Evolutionary conservation across 2,888 invertebrate genomes (phyloP), one percentile per base, ranked within the genome.

Genomic region (Meliscaeva auricollis): DNA sequence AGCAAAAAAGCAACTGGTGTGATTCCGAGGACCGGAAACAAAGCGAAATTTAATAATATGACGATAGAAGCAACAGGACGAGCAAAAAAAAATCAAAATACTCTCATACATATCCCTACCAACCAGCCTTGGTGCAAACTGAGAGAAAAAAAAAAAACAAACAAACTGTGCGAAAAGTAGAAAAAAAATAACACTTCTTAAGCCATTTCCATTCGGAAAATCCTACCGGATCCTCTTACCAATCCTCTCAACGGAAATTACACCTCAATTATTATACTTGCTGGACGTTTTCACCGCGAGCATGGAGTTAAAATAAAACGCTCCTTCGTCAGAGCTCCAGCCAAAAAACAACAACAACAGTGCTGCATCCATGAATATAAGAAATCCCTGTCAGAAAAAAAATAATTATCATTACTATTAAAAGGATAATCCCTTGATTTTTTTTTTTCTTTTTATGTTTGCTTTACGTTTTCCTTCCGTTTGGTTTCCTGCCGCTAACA

Each of bases 381-480:
- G 62, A 85, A 84, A 84, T 84, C 84, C 80, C 68, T 84, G 75
- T 66, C 72, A 76, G 74, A 75, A 77, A 83, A 62, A 74, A 83
- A 83, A 81, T 84, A 84, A 87, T 87, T 87, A 87, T 87, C 87
- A 81, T 87, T 82, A 87, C 87, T 87, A 82, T 87, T 87, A 87
- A 87, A 87, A 87, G 87, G 87, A 87, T 87, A 87, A 87, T 87
- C 87, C 87, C 82, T 87, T 82, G 72, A 78, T 70, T 74, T 81
- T 76, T 80, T 76, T 79, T 70, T 77, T 66, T 7, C 48, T 52
- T 68, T 85, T 80, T 76, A 76, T 87, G 74, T 78, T 87, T 82
- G 87, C 82, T 75, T 77, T 80, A 54, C 81, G 64, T 77, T 78
- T 77, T 82, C 58, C 58, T 82, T 87, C 82, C 87, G 78, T 82